Conservation (phyloP, 1,140 invertebrate genomes). For the Idris sp. region DNA sequence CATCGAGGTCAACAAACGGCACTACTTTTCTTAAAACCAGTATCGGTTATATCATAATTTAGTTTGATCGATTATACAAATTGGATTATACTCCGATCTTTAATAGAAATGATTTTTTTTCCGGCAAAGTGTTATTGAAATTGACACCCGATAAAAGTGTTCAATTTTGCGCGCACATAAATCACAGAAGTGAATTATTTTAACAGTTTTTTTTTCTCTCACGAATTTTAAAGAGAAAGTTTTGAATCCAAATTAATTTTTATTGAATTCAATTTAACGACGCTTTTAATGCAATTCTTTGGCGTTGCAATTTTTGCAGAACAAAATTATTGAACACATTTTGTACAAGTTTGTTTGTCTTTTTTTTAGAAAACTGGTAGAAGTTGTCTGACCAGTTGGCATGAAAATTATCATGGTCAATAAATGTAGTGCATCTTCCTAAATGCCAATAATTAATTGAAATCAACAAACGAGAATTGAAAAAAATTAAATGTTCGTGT, state of each 20-base stretch:
- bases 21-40: conserved; percentile 5
- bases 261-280: no score
- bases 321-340: no score
- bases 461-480: conserved; percentile 22
- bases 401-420: conserved; percentile 50
- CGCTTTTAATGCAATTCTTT: no score
- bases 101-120: no score
- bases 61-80: conserved; percentile 7
- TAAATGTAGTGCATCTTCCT: conserved; percentile 43
- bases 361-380: conserved; percentile 42
- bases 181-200: background rate
- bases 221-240: conserved; percentile 20
- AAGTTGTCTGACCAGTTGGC: conserved; percentile 47
- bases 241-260: conserved; percentile 27
- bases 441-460: conserved; percentile 47
- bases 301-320: no score
- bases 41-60: conserved; percentile 8
- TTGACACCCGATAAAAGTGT: conserved; percentile 3
- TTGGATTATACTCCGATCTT: conserved; percentile 5
- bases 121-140: no score
- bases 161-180: background rate
- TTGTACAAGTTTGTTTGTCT: no score
- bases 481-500: conserved; percentile 19
- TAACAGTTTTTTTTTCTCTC: no score
- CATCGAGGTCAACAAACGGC: conserved; percentile 21